Percentiles rank a stretch among this genome's conserved stretches.
phyloP scores from a whole-genome alignment of 2,888 invertebrate species.

The Sycophila texana region DNA sequence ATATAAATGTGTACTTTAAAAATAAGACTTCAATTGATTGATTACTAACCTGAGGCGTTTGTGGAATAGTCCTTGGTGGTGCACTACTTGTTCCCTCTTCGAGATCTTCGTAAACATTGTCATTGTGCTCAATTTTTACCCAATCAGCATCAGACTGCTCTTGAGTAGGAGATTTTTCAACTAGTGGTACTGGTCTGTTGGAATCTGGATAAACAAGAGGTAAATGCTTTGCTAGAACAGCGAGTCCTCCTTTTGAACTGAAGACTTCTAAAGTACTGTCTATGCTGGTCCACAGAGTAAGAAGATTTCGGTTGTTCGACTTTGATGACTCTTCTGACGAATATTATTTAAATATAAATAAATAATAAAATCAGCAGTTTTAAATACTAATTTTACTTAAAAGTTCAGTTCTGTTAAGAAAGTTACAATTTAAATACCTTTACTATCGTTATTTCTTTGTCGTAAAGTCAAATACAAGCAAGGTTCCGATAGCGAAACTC shows the following conservation, averaged over 20 bases:
- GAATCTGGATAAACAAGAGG: slow-evolving; percentile 91
- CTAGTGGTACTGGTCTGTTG: slow-evolving; percentile 77
- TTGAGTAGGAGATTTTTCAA: slow-evolving; percentile 79
- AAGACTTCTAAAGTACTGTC: slow-evolving; percentile 87
- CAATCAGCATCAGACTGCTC: slow-evolving; percentile 78
- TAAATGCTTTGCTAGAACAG: slow-evolving; percentile 90
- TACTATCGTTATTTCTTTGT: slow-evolving; percentile 63
- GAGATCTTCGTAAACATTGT: slow-evolving; percentile 81
- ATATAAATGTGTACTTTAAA: no score
- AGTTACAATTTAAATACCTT: slow-evolving; percentile 35
- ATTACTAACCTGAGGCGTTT: slow-evolving; percentile 79
- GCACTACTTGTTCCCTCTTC: slow-evolving; percentile 77
- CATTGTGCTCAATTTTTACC: slow-evolving; percentile 79
- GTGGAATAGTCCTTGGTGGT: slow-evolving; percentile 74
- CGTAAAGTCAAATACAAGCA: slow-evolving; percentile 73
- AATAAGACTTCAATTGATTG: background rate
- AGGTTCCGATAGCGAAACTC: slow-evolving; percentile 77
- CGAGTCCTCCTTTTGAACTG: slow-evolving; percentile 91
- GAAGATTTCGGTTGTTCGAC: slow-evolving; percentile 60
- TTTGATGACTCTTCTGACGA: slow-evolving; percentile 65
- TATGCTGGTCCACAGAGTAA: slow-evolving; percentile 63
- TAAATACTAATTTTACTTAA: background rate
- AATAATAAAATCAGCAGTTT: background rate
- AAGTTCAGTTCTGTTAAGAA: background rate
- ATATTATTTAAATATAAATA: background rate